These are phyloP conservation scores for Vanacampus margaritifer DNA, from an alignment of 2,113 vertebrate genomes.

Conservation along the genomic window DNA sequence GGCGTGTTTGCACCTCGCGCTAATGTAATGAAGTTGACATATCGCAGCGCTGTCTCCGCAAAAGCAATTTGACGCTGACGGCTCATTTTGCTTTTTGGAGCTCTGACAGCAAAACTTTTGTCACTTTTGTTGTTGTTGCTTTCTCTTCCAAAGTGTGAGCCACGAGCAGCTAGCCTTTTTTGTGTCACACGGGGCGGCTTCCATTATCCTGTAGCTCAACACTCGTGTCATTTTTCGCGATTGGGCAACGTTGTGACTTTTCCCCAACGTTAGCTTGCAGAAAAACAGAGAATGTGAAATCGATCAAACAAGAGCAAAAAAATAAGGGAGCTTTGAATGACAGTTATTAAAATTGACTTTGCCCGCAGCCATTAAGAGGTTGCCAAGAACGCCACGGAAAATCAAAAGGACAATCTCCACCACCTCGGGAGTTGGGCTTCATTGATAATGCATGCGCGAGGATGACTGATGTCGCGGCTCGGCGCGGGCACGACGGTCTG, in stretches of 20 bases:
- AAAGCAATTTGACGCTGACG: constrained; percentile 22
- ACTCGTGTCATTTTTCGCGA: neutral
- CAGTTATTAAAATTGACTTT: constrained; percentile 57
- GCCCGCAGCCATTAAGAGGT: constrained; percentile 42
- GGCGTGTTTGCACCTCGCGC: constrained; percentile 30
- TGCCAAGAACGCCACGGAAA: constrained; percentile 42
- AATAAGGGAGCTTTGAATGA: constrained; percentile 42
- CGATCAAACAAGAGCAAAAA: constrained; percentile 33
- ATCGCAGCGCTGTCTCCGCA: constrained; percentile 12
- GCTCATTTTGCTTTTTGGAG: constrained; percentile 18
- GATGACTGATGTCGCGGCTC: constrained; percentile 38
- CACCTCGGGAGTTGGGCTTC: constrained; percentile 43
- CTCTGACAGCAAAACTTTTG: constrained; percentile 11
- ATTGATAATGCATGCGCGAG: constrained; percentile 54
- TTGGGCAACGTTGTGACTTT: neutral
- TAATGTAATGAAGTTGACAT: constrained; percentile 24
- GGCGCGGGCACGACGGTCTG: constrained; percentile 39
- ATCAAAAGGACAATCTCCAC: constrained; percentile 54
- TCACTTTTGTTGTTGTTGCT: neutral
- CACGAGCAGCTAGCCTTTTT: neutral
- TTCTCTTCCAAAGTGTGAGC: neutral
- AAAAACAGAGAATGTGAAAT: constrained; percentile 37
- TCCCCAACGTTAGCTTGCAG: constrained; percentile 22
- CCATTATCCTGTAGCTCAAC: neutral
- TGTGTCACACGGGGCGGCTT: neutral